phyloP scores from a whole-genome alignment of 2,888 invertebrate species.

The Halictus quadricinctus region DNA sequence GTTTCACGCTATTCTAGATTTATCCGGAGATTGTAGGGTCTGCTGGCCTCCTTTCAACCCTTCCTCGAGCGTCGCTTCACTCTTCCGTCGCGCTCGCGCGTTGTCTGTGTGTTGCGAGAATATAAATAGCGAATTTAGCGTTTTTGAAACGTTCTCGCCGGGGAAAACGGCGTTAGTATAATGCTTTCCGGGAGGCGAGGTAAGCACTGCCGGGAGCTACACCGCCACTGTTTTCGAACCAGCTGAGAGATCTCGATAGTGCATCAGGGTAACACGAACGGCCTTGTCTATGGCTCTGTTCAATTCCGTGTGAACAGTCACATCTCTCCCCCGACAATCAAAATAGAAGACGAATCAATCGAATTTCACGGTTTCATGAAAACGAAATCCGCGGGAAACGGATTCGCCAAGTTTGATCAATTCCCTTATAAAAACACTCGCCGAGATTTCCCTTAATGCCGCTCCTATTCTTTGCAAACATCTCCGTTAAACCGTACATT shows the following conservation, averaged over 20 bases:
- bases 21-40: slow-evolving; percentile 27
- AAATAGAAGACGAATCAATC: neutral
- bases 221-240: neutral
- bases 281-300: neutral
- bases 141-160: slow-evolving; percentile 60
- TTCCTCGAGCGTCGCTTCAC: slow-evolving; percentile 43
- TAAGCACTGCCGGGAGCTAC: slow-evolving; percentile 22
- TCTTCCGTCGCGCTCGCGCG: slow-evolving; percentile 41
- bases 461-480: too few species aligned
- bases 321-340: too few species aligned
- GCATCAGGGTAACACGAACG: neutral
- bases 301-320: neutral
- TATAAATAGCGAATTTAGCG: slow-evolving; percentile 77
- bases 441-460: too few species aligned
- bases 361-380: neutral
- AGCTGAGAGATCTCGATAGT: slow-evolving; percentile 12
- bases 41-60: slow-evolving; percentile 15
- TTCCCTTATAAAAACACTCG: too few species aligned
- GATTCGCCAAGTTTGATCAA: too few species aligned
- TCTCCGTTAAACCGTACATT: too few species aligned
- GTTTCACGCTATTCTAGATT: slow-evolving; percentile 51
- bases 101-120: slow-evolving; percentile 65
- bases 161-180: slow-evolving; percentile 72
- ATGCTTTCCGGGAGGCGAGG: slow-evolving; percentile 59
- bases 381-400: neutral